Conservation (phyloP, 2,797 vertebrate species). For the Neostethus bicornis region DNA sequence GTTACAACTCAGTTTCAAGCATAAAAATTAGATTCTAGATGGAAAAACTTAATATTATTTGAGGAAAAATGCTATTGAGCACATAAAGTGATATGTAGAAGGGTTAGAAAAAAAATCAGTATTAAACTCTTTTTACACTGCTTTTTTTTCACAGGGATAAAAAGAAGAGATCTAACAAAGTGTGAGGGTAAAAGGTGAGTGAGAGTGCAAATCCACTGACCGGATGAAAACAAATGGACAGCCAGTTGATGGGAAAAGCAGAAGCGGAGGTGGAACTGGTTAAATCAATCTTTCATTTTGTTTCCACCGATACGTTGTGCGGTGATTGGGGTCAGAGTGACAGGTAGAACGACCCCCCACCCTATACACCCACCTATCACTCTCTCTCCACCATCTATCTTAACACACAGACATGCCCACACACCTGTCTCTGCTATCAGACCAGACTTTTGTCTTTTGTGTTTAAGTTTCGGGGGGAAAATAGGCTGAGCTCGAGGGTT, state of each 20-base stretch:
- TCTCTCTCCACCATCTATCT: slow-evolving; percentile 13
- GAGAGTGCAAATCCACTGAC: slow-evolving; percentile 28
- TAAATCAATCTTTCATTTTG: slow-evolving; percentile 73
- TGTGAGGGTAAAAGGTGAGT: slow-evolving; percentile 34
- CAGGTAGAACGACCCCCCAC: slow-evolving; percentile 39
- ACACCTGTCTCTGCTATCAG: slow-evolving; percentile 27
- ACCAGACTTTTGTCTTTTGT: slow-evolving; percentile 28
- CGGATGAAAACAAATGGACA: slow-evolving; percentile 65
- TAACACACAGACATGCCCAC: slow-evolving; percentile 29
- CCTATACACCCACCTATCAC: slow-evolving; percentile 12
- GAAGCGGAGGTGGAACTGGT: slow-evolving; percentile 52
- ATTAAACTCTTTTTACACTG: slow-evolving; percentile 12
- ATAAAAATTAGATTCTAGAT: too few species aligned
- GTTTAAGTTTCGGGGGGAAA: slow-evolving; percentile 32
- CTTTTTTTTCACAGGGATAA: slow-evolving; percentile 26
- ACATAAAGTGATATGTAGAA: neutral
- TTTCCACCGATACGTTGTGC: slow-evolving; percentile 56
- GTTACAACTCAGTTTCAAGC: neutral
- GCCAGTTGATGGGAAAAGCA: slow-evolving; percentile 48
- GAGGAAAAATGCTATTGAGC: neutral
- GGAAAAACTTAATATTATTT: neutral
- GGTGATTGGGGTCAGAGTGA: slow-evolving; percentile 76
- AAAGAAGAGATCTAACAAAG: slow-evolving; percentile 33
- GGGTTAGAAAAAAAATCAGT: neutral
- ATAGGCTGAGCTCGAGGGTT: slow-evolving; percentile 32